phyloP scores from a whole-genome alignment of 2,888 invertebrate genomes.

The Ophioninae sp. region DNA sequence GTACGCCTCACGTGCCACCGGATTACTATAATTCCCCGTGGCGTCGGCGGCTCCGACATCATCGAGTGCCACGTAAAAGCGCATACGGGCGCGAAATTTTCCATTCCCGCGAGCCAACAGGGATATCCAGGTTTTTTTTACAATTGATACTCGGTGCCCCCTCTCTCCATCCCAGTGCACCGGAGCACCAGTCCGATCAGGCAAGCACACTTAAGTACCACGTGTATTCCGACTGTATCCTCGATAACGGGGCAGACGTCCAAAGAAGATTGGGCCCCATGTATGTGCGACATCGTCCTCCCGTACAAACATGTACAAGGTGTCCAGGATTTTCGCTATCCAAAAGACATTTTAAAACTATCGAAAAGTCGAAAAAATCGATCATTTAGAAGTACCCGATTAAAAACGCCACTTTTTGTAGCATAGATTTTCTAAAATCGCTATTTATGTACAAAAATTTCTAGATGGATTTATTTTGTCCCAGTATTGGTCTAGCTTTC shows the following conservation, averaged over 20 bases:
- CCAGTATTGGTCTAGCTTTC: too few relatives aligned
- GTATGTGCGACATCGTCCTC: constrained; percentile 22
- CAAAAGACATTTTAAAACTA: background rate
- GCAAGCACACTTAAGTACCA: constrained; percentile 41
- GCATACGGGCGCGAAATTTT: constrained; percentile 43
- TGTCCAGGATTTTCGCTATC: background rate
- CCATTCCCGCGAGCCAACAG: constrained; percentile 47
- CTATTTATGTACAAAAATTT: too few relatives aligned
- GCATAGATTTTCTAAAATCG: too few relatives aligned
- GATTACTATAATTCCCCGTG: constrained; percentile 62
- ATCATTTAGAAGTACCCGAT: background rate
- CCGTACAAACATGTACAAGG: constrained; percentile 18
- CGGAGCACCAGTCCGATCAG: constrained; percentile 39
- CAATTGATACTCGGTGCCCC: constrained; percentile 32
- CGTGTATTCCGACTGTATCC: constrained; percentile 50
- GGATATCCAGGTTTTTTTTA: constrained; percentile 53
- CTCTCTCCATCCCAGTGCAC: background rate
- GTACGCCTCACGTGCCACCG: constrained; percentile 63
- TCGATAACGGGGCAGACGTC: constrained; percentile 52
- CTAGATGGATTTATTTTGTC: too few relatives aligned
- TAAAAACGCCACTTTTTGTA: background rate
- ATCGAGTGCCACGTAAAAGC: constrained; percentile 27
- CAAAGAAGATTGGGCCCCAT: constrained; percentile 31
- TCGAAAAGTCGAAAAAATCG: background rate
- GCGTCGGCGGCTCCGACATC: constrained; percentile 49